Conservation (phyloP, 2,888 invertebrate genomes). For the Drosophila acutilabella region DNA sequence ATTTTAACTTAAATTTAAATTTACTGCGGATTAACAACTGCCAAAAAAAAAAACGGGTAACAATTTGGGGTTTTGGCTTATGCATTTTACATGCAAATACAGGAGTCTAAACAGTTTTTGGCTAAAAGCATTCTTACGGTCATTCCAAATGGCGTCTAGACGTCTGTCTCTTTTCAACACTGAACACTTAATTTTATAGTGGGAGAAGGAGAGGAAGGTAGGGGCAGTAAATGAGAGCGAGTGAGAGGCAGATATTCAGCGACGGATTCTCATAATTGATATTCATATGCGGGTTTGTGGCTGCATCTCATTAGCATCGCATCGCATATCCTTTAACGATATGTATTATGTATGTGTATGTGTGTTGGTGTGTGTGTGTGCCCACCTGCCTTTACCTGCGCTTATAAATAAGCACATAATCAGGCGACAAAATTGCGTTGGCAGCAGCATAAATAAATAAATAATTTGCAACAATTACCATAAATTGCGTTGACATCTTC, state of each 20-base stretch:
- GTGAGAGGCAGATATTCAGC: not conserved
- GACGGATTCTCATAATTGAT: slow-evolving; percentile 60
- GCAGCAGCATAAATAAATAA: slow-evolving; percentile 73
- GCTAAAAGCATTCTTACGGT: slow-evolving; percentile 55
- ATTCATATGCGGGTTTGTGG: slow-evolving; percentile 71
- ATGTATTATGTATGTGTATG: slow-evolving; percentile 9
- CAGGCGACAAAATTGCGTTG: slow-evolving; percentile 72
- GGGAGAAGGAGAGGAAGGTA: not conserved
- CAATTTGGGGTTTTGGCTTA: not conserved
- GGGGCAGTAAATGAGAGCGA: not conserved
- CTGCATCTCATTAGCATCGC: slow-evolving; percentile 74
- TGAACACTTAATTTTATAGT: slow-evolving; percentile 3
- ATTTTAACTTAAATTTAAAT: too few species aligned
- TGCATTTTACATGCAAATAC: slow-evolving; percentile 47
- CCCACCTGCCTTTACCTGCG: slow-evolving; percentile 48
- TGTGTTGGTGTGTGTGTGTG: slow-evolving; percentile 4
- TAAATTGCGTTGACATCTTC: slow-evolving; percentile 66
- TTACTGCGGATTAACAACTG: too few species aligned
- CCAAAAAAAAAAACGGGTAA: too few species aligned
- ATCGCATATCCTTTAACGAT: slow-evolving; percentile 48
- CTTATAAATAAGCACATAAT: slow-evolving; percentile 79
- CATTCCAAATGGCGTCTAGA: slow-evolving; percentile 56
- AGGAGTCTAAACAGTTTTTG: slow-evolving; percentile 35
- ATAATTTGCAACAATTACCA: slow-evolving; percentile 78
- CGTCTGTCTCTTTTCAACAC: slow-evolving; percentile 41